Evolutionary conservation across 2,113 vertebrate species (phyloP), one percentile per base, ranked within the genome.

Genomic region (Leucopsar rothschildi): DNA sequence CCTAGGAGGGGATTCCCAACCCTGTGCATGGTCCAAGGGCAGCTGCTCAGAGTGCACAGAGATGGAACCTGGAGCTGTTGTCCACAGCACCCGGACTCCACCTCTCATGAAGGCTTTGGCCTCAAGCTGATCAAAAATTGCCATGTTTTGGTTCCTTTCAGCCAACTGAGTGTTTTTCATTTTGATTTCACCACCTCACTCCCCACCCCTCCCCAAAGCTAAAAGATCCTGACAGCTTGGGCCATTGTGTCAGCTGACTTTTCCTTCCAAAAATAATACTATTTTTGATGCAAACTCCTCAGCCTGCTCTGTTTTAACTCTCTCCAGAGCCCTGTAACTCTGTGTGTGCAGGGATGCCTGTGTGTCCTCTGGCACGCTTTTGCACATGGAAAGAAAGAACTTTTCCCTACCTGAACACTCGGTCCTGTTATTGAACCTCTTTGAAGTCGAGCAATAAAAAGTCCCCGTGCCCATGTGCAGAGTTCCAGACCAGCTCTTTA

Each of bases 381-480:
- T 33, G 45, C 91, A 89, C 40, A 73, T 78, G 88, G 73, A 71
- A 81, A 95, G 73, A 91, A 92, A 92, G 64, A 86, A 23, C 52
- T 82, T 94, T 95, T 84, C 72, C 92, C 73, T 94, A 96, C 94
- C 92, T 95, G 95, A 88, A 23, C 0, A 0, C 37, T 89, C 3
- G 0, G 56, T 93, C 71, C 61, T 0, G 0, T 94, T 96, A 90
- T 28, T 90, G 86, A 76, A 50, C 29, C 40, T 39, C 91, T 95
- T 96, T 95, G 91, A 95, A 91, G 88, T 11, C 0, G 0, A 55
- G 89, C 83, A 91, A 92, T 95, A 95, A 92, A 93, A 93, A 82
- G 22, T 28, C 56, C 72, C 72, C 0, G 2, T 52, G n/a, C 60
- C 65, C 91, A 84, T 8, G 31, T 29, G 2, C 94, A 84, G 86